phyloP scores from a whole-genome alignment of 2,888 invertebrate species.

The Mycalesis mineus region DNA sequence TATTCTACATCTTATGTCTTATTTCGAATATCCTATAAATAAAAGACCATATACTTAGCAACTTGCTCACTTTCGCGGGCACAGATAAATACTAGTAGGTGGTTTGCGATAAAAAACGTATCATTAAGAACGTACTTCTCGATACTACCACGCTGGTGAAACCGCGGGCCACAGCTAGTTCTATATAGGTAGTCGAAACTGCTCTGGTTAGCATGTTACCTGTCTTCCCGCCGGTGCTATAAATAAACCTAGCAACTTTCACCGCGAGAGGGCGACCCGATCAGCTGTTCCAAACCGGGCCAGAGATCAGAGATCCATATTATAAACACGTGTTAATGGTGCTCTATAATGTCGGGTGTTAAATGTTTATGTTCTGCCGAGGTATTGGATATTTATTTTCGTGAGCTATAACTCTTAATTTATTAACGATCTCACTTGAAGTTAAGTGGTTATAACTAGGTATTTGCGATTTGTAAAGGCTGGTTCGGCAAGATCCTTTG shows the following conservation, averaged over 20 bases:
- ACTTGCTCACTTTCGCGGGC: no score
- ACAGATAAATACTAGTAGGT: no score
- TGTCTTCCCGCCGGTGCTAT: conserved; percentile 42
- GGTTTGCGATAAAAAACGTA: no score
- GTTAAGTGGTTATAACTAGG: no score
- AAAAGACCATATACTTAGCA: no score
- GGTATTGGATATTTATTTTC: conserved; percentile 14
- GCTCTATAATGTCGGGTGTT: conserved; percentile 20
- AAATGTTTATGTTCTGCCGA: conserved; percentile 11
- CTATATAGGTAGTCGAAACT: background rate
- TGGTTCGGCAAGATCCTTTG: no score
- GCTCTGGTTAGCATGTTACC: conserved; percentile 21
- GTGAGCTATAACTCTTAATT: background rate
- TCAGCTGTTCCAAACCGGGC: conserved; percentile 55
- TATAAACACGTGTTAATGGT: conserved; percentile 28
- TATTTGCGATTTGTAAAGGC: no score
- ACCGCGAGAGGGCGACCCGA: conserved; percentile 49
- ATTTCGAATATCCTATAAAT: no score
- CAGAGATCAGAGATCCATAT: conserved; percentile 32
- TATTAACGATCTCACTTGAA: background rate
- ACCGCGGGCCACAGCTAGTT: no score
- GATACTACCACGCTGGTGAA: no score
- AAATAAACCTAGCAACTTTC: conserved; percentile 59
- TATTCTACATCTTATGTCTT: no score
- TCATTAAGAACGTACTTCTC: no score